Conservation (phyloP, 2,797 vertebrate genomes). For the Galaxias olidus region DNA sequence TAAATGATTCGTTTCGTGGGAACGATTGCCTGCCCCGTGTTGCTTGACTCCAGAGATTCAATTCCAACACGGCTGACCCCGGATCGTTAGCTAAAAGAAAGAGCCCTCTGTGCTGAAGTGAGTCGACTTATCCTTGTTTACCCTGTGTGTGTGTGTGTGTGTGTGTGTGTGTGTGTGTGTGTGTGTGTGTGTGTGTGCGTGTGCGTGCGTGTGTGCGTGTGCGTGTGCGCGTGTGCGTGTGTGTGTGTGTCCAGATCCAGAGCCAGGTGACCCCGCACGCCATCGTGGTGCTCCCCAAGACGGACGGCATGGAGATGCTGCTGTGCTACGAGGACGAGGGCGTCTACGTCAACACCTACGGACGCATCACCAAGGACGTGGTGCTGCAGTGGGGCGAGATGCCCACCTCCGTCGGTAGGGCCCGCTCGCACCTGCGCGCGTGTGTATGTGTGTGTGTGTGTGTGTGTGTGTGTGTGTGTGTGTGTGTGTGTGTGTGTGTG, state of each 20-base stretch:
- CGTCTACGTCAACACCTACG: conserved; percentile 88
- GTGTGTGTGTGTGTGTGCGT: not conserved
- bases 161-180: not conserved
- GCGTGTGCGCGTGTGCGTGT: not conserved
- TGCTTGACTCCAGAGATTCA: no score
- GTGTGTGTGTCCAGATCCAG: conserved; percentile 74
- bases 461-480: not conserved
- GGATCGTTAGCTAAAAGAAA: no score
- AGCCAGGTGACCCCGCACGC: conserved; percentile 86
- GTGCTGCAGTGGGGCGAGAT: conserved; percentile 91
- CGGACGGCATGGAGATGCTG: conserved; percentile 89
- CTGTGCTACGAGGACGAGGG: conserved; percentile 90
- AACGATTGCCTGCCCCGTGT: no score
- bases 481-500: conserved; percentile 1
- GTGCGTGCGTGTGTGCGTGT: not conserved
- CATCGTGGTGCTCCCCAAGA: conserved; percentile 88
- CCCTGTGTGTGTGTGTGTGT: conserved; percentile 10
- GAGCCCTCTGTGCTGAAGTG: no score
- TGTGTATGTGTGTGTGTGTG: not conserved
- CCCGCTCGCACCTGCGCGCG: not conserved
- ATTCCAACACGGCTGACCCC: no score
- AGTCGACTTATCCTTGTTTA: conserved; percentile 26
- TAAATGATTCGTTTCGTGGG: no score
- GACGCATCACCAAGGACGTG: conserved; percentile 87
- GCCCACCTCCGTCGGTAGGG: conserved; percentile 87